These are phyloP conservation scores for Rhopilema esculentum DNA, from an alignment of 30 jellyfish, hydroid and myxozoan species.

Conservation along the genomic window DNA sequence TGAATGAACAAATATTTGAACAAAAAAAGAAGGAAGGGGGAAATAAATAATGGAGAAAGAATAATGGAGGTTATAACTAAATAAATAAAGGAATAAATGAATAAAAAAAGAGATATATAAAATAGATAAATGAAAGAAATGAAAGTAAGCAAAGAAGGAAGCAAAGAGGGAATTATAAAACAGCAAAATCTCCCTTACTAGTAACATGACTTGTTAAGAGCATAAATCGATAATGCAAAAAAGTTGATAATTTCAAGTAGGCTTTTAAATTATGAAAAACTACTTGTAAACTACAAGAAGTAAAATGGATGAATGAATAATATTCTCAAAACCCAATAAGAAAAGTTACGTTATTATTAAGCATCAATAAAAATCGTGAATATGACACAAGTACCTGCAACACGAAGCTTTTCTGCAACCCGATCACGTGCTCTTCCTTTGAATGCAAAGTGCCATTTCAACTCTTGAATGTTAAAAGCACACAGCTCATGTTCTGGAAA, in stretches of 20 bases:
- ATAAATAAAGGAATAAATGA: background rate
- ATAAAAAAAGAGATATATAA: background rate
- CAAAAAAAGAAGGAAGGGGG: background rate
- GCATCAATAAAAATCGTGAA: no score
- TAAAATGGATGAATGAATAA: background rate
- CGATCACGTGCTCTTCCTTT: conserved; percentile 69
- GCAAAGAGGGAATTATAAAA: background rate
- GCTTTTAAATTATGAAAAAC: no score
- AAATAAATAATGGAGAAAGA: background rate
- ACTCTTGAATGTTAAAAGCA: conserved; percentile 83
- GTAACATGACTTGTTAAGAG: no score
- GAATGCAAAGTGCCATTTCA: conserved; percentile 85
- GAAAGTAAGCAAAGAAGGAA: background rate
- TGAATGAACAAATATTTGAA: background rate
- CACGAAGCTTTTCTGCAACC: conserved; percentile 41
- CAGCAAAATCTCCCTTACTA: background rate
- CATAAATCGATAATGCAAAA: no score
- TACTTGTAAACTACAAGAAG: no score
- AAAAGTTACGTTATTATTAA: no score
- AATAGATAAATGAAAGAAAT: background rate
- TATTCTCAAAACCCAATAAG: background rate
- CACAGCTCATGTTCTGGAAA: conserved; percentile 84
- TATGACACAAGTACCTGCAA: no score
- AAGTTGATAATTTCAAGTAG: no score
- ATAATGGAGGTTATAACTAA: background rate